phyloP scores from a whole-genome alignment of 2,888 invertebrate genomes.

The Caenorhabditis sulstoni region DNA sequence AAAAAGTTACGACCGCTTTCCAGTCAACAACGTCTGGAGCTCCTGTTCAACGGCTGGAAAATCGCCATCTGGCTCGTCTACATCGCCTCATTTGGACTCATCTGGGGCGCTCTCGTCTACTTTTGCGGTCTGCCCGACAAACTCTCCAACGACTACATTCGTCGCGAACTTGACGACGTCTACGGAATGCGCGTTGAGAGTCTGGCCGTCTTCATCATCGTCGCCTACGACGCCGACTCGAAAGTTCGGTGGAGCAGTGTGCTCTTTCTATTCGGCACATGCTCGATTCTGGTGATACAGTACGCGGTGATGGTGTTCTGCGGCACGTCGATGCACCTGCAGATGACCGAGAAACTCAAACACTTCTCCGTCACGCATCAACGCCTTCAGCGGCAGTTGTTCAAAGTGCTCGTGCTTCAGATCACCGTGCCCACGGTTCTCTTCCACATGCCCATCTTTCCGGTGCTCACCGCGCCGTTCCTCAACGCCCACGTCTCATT shows the following conservation, averaged over 20 bases:
- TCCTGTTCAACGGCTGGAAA: conserved; percentile 13
- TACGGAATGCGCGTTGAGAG: conserved; percentile 17
- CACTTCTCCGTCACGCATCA: conserved; percentile 14
- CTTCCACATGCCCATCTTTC: conserved; percentile 25
- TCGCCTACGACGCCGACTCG: background rate
- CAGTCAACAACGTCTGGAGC: background rate
- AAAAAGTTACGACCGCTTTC: background rate
- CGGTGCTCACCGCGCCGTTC: conserved; percentile 33
- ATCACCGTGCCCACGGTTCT: conserved; percentile 26
- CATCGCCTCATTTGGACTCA: background rate
- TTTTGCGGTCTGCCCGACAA: background rate
- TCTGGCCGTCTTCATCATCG: conserved; percentile 7
- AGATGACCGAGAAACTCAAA: conserved; percentile 16
- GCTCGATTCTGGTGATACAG: conserved; percentile 7
- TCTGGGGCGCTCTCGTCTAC: conserved; percentile 4
- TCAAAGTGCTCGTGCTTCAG: conserved; percentile 23
- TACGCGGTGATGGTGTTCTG: conserved; percentile 21
- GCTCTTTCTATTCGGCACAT: background rate
- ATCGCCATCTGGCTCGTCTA: conserved; percentile 1
- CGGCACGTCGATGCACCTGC: conserved; percentile 20
- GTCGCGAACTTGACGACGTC: conserved; percentile 10
- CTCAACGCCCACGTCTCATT: conserved; percentile 16
- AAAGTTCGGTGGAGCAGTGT: background rate
- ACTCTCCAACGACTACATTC: conserved; percentile 1
- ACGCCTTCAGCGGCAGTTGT: conserved; percentile 36